Evolutionary conservation across 1,140 invertebrate genomes (phyloP).

Genomic region (Planococcus citri): DNA sequence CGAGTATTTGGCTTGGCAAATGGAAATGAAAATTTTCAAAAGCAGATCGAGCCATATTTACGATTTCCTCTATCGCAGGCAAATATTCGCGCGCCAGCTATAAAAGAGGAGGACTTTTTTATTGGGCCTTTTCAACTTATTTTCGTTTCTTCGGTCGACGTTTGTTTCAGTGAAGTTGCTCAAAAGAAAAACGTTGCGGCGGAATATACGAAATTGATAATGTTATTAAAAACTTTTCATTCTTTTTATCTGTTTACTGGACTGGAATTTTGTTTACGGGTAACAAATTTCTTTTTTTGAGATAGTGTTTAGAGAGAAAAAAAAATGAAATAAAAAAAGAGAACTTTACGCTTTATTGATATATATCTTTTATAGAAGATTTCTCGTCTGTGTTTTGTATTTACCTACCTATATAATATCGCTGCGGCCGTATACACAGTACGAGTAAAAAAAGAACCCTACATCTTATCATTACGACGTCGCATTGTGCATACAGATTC

Average conservation of each 20-base stretch:
- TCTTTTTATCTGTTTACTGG: conserved; percentile 20
- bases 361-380: not conserved
- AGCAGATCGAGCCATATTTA: not conserved
- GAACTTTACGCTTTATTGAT: not conserved
- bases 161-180: conserved; percentile 9
- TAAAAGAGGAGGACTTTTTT: conserved; percentile 2
- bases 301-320: conserved; percentile 1
- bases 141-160: not conserved
- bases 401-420: not conserved
- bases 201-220: conserved; percentile 19
- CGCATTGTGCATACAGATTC: no score
- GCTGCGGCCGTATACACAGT: not conserved
- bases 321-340: not conserved
- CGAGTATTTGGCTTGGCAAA: no score
- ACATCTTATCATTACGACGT: no score
- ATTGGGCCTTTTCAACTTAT: not conserved
- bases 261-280: conserved; percentile 18
- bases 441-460: no score
- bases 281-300: conserved; percentile 3
- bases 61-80: not conserved
- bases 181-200: conserved; percentile 16
- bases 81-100: not conserved
- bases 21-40: not conserved
- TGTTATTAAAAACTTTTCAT: conserved; percentile 15
- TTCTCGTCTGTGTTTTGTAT: not conserved